phyloP scores from a whole-genome alignment of 2,797 vertebrate species.

The Florisuga fusca region DNA sequence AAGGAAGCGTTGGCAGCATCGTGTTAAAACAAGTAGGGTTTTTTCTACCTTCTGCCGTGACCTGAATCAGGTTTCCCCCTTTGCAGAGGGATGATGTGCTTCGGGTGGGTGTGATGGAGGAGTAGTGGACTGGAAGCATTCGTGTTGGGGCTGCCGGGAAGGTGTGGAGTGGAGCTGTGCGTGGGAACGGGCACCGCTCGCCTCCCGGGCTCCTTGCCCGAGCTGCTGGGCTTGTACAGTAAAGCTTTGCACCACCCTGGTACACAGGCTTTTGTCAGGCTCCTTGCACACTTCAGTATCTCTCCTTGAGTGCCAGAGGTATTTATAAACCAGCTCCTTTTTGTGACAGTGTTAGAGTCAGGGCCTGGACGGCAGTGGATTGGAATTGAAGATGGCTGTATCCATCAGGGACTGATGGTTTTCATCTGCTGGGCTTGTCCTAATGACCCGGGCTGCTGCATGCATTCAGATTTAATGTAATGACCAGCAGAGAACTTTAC shows the following conservation, averaged over 20 bases:
- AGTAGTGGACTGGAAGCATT: slow-evolving; percentile 82
- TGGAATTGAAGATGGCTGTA: accelerated
- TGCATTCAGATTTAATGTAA: accelerated
- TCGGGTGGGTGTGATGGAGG: slow-evolving; percentile 80
- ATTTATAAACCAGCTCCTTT: not conserved
- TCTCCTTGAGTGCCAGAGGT: not conserved
- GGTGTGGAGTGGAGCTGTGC: slow-evolving; percentile 29
- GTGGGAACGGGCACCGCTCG: not conserved
- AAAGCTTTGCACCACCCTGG: accelerated
- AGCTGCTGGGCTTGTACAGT: not conserved
- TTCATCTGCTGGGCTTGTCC: not conserved
- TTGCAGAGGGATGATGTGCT: slow-evolving; percentile 76
- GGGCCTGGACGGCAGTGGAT: accelerated
- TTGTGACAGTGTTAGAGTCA: not conserved
- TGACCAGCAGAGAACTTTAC: not conserved
- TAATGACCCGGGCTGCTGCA: not conserved
- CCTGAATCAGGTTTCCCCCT: slow-evolving; percentile 81
- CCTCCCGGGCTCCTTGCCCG: not conserved
- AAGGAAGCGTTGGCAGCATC: not conserved
- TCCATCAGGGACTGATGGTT: not conserved
- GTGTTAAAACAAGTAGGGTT: not conserved
- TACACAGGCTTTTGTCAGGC: not conserved
- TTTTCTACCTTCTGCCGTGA: slow-evolving; percentile 76
- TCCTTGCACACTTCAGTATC: accelerated
- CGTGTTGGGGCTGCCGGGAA: slow-evolving; percentile 74